Base-by-base conservation (phyloP, 2,797 vertebrate species). In the Macroramphosus scolopax region DNA sequence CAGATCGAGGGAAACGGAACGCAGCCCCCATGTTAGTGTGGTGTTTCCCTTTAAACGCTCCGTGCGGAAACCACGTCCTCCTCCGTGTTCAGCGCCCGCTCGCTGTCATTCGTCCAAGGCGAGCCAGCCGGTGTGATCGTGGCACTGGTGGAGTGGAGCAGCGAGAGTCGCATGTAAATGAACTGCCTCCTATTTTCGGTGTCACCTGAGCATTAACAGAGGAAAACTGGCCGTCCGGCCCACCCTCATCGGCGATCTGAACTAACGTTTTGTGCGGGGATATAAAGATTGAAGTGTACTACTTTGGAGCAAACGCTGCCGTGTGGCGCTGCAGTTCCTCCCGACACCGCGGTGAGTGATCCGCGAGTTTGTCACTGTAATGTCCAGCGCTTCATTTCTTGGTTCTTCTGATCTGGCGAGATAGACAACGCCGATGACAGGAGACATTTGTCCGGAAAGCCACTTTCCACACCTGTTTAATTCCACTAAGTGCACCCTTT, bases 51-150 rank as follows among this genome's bases (percentile, higher is more conserved):
- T 9, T 80, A 82, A 85, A 25, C 8, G 20, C 2, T 80, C 88
- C 89, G 90, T 82, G 82, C 63, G 62, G 88, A 90, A 90, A 88
- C 82, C 17, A 50, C 59, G 49, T 65, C 68, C 60, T 66, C 65
- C 62, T 51, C 57, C 40, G 40, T 35, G 60, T 17, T 41, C 15
- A 50, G 46, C 75, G 57, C 63, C 70, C 64, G 70, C 49, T 78
- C 59, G 68, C 86, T 85, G 85, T 88, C 86, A 88, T 83, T 88
- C 81, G 83, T 83, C 75, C 73, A 66, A 51, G 40, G 46, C 60
- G 37, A 78, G 49, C 50, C 78, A 68, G 81, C 77, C 72, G 74
- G 75, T 82, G 72, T 14, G 84, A 78, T 83, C 86, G 88, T 90
- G 89, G 81, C 85, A 62, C 57, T 54, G 75, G 52, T 63, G 58